Evolutionary conservation across 2,113 vertebrate genomes (phyloP), one percentile per base, ranked within the genome.

Genomic region (Tursiops truncatus): DNA sequence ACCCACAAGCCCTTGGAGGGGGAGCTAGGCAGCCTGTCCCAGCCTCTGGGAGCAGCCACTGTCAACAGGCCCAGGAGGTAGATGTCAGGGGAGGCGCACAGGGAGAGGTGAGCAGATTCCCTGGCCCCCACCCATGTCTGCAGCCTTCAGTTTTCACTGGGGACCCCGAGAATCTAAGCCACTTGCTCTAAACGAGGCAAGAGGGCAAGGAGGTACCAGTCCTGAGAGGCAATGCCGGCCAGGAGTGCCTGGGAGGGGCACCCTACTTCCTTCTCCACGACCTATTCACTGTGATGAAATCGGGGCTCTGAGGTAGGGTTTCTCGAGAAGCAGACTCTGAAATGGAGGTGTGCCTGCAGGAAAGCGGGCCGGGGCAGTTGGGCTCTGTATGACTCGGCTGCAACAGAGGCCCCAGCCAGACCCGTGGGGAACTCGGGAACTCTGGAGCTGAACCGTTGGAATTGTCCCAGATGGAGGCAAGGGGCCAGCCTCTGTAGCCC

Each of bases 11-110:
- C 56, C 65, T 38, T 10, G 23, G 53, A 50, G 10, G 44, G 8
- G 56, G 28, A 11, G 60, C 53, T 0, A 10, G 60, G 36, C 79
- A 73, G 17, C 44, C 33, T 50, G 73, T 23, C 50, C 41, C 41
- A 31, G 33, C 2, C 41, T 62, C 84, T 17, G 20, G 58, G 25
- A 56, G 79, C 44, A 90, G 71, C 21, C 81, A 38, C 3, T 47
- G 65, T 28, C 13, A 53, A 62, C 0, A 8, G 56, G 62, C 12
- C 6, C 33, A 60, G 53, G 56, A 13, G 63, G 31, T 0, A 3
- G 79, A 1, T 1, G 1, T 11, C 50, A 50, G 50, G 14, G 47
- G 6, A 56, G 68, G 71, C 0, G 1, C 68, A 33, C 8, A 0
- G 1, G 3, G 36, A 79, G n/a, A 58, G 63, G 7, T 33, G 67